These are phyloP conservation scores for Steinernema hermaphroditum DNA, from an alignment of 2,888 invertebrate genomes.

Conservation along the genomic window DNA sequence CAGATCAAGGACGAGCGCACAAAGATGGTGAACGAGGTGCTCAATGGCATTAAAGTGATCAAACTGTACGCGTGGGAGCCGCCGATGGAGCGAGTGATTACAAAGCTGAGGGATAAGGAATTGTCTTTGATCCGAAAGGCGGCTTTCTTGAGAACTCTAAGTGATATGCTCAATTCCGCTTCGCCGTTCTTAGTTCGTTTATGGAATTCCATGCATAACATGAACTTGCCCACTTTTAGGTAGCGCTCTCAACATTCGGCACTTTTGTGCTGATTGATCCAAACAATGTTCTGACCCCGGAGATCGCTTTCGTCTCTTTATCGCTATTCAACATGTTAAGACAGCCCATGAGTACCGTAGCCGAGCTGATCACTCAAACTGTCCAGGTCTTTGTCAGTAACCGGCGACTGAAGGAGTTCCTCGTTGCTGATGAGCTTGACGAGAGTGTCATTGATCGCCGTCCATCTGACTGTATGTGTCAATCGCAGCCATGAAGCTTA, in stretches of 20 bases:
- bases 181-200: slow-evolving; percentile 59
- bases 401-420: slow-evolving; percentile 60
- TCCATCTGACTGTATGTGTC: background rate
- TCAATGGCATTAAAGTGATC: slow-evolving; percentile 81
- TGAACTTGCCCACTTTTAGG: slow-evolving; percentile 40
- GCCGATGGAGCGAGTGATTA: slow-evolving; percentile 63
- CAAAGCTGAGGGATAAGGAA: slow-evolving; percentile 58
- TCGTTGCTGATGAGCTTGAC: slow-evolving; percentile 49
- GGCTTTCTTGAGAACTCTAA: slow-evolving; percentile 61
- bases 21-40: slow-evolving; percentile 88
- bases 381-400: slow-evolving; percentile 64
- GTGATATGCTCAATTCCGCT: slow-evolving; percentile 64
- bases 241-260: slow-evolving; percentile 64
- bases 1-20: slow-evolving; percentile 89
- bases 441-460: slow-evolving; percentile 36
- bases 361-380: slow-evolving; percentile 64
- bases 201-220: background rate
- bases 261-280: slow-evolving; percentile 60
- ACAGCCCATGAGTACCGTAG: slow-evolving; percentile 90
- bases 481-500: background rate
- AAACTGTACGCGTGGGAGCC: slow-evolving; percentile 71
- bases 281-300: slow-evolving; percentile 61
- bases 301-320: slow-evolving; percentile 91
- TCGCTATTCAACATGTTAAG: slow-evolving; percentile 96
- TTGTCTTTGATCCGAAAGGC: slow-evolving; percentile 57